Evolutionary conservation across 2,888 invertebrate species (phyloP), one percentile per base, ranked within the genome.

Genomic region (Helobdella robusta): DNA sequence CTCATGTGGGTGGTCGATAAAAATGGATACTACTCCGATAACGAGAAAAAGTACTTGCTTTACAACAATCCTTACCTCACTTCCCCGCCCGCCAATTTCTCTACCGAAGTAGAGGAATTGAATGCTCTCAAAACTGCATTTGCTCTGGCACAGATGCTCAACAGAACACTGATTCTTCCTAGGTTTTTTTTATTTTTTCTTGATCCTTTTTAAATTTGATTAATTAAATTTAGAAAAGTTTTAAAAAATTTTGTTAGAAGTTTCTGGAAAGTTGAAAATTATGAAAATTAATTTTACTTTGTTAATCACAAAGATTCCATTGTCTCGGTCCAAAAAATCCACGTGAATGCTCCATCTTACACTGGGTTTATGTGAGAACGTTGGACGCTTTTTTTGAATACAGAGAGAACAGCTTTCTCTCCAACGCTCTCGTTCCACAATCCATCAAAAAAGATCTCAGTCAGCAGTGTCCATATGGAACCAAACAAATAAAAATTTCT

Each of bases 81-180:
- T 36, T 35, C 20, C 1, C 18, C 15, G 20, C 20, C 40, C 28
- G 30, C 46, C 30, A 25, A 18, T 28, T 54, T n/a, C 25, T 61
- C 54, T 3, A 28, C 30, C 36, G 20, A 25, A 2, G 30, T 35
- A 20, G 23, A 59, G 35, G 67, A 64, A 46, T n/a, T 59, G 28
- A 28, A 59, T 15, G 67, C 64, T n/a, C 35, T 67, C 18, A 58
- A 63, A 23, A 52, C 59, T 6, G 67, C 67, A 2, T 54, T 67
- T 15, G 64, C 59, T n/a, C 44, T 67, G 1, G 56, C 59, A 32
- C 40, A 46, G 11, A 54, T 66, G 15, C 50, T 65, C 15, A 63
- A 66, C 30, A 36, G 69, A 5, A 66, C 60, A 40, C 40, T 69
- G 15, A 65, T 69, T 44, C 52, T 69, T 23, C 69, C 69, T 15